Evolutionary conservation across 2,888 invertebrate species (phyloP).

Genomic region (Hylaea fasciaria): DNA sequence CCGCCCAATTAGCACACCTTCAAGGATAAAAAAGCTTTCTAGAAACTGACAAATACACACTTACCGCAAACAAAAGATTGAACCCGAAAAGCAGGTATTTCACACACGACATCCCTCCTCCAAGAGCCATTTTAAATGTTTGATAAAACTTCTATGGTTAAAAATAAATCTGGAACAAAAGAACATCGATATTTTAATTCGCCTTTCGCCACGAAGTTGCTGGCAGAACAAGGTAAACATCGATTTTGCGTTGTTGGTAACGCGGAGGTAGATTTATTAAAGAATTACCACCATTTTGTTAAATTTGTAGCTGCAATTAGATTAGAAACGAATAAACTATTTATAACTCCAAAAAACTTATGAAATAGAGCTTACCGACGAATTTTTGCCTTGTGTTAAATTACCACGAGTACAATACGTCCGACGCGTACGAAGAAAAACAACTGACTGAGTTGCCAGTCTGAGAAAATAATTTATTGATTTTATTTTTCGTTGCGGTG

Average conservation of each 20-base stretch:
- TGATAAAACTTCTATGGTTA: conserved; percentile 59
- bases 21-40: conserved; percentile 2
- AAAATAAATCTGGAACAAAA: conserved; percentile 73
- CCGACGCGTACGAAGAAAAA: conserved; percentile 35
- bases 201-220: conserved; percentile 46
- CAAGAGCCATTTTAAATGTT: conserved; percentile 87
- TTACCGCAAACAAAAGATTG: conserved; percentile 95
- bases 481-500: conserved; percentile 16
- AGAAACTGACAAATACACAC: conserved; percentile 58
- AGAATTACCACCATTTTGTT: conserved; percentile 11
- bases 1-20: background rate
- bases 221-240: conserved; percentile 58
- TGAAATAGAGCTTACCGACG: conserved; percentile 30
- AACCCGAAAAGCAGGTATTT: conserved; percentile 95
- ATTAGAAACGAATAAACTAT: conserved; percentile 2
- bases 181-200: conserved; percentile 56
- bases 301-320: background rate
- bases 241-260: conserved; percentile 61
- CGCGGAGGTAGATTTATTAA: conserved; percentile 32
- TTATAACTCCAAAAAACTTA: background rate
- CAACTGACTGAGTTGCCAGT: conserved; percentile 47
- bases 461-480: conserved; percentile 18
- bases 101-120: conserved; percentile 93
- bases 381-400: conserved; percentile 15
- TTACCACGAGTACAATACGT: conserved; percentile 35